These are phyloP conservation scores for Agrotis segetum DNA, from an alignment of 2,888 invertebrate species.

Conservation along the genomic window DNA sequence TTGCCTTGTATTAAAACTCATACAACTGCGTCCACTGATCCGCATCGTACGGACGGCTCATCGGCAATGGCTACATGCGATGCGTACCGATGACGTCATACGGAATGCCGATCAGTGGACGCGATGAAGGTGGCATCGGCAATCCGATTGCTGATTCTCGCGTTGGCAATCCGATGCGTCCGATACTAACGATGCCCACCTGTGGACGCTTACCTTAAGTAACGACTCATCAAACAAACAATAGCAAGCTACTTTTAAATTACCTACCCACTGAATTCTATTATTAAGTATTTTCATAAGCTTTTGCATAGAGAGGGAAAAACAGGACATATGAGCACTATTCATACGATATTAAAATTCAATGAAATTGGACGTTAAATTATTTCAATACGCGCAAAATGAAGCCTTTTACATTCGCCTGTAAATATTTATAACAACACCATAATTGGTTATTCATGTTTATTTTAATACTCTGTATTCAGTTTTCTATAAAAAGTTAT, in stretches of 20 bases:
- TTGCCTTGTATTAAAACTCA: too few species aligned
- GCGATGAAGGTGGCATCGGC: too few species aligned
- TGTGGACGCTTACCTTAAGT: too few species aligned
- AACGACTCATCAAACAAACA: conserved; percentile 34
- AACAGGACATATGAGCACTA: conserved; percentile 24
- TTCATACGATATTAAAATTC: conserved; percentile 36
- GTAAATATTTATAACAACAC: conserved; percentile 57
- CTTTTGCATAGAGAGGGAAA: conserved; percentile 37
- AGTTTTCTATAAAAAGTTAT: conserved; percentile 48
- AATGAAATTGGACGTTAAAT: conserved; percentile 40
- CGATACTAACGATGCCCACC: too few species aligned
- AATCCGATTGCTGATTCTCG: too few species aligned
- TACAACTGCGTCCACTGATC: too few species aligned
- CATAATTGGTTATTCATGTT: conserved; percentile 40
- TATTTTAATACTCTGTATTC: conserved; percentile 40
- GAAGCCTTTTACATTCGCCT: conserved; percentile 24
- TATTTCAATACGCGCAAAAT: conserved; percentile 46
- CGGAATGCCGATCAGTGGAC: too few species aligned
- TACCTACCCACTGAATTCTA: conserved; percentile 27
- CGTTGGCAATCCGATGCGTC: too few species aligned
- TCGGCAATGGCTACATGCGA: too few species aligned
- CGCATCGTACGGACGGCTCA: too few species aligned
- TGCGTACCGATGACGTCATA: too few species aligned
- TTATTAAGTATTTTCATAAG: conserved; percentile 46
- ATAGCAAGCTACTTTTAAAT: conserved; percentile 25